phyloP scores from a whole-genome alignment of 2,797 vertebrate genomes.

The Clarias platycephalus region DNA sequence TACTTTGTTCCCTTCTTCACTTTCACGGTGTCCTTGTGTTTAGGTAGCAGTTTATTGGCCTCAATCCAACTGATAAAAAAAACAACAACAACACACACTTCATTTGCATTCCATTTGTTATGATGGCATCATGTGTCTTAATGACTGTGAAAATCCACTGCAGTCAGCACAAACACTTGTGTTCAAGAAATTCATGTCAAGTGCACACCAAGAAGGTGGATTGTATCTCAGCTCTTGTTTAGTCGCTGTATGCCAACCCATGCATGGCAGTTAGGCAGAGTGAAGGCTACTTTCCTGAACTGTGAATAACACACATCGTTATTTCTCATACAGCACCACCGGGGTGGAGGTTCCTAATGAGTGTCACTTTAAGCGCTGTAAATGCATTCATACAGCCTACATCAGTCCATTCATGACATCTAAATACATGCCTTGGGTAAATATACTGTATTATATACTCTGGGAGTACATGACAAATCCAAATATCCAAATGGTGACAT shows the following conservation, averaged over 20 bases:
- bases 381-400: constrained; percentile 4
- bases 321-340: constrained; percentile 20
- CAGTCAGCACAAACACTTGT: constrained; percentile 9
- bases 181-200: constrained; percentile 19
- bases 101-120: constrained; percentile 15
- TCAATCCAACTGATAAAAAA: neutral
- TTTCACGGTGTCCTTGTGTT: neutral
- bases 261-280: neutral
- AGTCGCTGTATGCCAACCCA: neutral
- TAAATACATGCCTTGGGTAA: neutral
- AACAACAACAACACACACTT: neutral
- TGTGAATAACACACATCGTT: constrained; percentile 32
- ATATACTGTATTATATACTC: neutral
- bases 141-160: neutral
- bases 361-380: neutral
- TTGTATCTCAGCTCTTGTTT: constrained; percentile 14
- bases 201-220: constrained; percentile 4
- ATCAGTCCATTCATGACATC: neutral
- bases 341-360: constrained; percentile 13
- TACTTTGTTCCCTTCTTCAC: neutral
- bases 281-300: constrained; percentile 5
- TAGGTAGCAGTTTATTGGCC: neutral
- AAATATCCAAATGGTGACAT: neutral
- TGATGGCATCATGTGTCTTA: neutral
- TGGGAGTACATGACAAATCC: neutral